Conservation (phyloP, 2,797 vertebrate genomes). For the Moxostoma hubbsi region DNA sequence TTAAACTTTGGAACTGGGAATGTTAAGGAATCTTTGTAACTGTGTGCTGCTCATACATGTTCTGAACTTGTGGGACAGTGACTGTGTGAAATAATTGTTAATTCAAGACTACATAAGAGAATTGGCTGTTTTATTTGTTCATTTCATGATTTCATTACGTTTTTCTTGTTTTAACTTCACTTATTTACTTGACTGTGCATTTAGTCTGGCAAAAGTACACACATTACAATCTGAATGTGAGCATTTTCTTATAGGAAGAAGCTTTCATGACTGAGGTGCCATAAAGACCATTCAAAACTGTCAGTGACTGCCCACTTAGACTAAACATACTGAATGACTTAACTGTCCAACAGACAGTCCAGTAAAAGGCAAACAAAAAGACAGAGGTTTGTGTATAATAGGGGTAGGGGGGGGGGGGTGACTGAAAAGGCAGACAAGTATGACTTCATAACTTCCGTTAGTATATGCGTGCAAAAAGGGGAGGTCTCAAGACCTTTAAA, state of each 20-base stretch:
- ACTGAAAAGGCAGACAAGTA: conserved; percentile 55
- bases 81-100: too few relatives aligned
- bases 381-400: conserved; percentile 31
- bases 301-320: conserved; percentile 1
- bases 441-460: conserved; percentile 66
- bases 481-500: conserved; percentile 67
- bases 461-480: conserved; percentile 22
- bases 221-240: not conserved
- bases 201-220: not conserved
- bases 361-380: not conserved
- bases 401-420: conserved; percentile 11
- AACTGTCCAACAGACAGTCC: not conserved
- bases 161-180: too few relatives aligned
- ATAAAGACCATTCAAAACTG: conserved; percentile 9
- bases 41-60: not conserved
- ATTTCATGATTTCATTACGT: too few relatives aligned
- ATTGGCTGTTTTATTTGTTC: too few relatives aligned
- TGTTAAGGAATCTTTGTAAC: not conserved
- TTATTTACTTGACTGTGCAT: too few relatives aligned
- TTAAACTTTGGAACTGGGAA: not conserved
- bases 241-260: not conserved
- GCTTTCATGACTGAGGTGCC: not conserved
- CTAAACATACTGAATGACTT: conserved; percentile 21
- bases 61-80: too few relatives aligned
- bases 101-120: too few relatives aligned